Conservation (phyloP, 2,113 vertebrate genomes). For the Eupsittula cactorum region DNA sequence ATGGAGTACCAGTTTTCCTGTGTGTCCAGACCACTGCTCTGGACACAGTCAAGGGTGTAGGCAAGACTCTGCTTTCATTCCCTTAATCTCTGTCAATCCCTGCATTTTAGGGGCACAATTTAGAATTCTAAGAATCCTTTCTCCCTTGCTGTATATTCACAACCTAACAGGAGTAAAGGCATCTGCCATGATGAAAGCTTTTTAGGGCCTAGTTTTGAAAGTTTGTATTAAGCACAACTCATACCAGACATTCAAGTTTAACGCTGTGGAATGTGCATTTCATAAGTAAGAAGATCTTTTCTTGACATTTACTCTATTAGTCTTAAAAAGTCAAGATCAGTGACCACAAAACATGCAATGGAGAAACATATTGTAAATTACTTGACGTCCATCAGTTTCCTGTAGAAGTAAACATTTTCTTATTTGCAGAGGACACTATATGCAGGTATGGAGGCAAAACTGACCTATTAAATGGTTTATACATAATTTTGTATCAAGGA, state of each 20-base stretch:
- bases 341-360: background rate
- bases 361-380: background rate
- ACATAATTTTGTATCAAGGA: background rate
- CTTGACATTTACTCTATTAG: background rate
- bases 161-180: background rate
- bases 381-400: background rate
- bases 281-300: background rate
- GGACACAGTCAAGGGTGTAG: background rate
- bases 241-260: background rate
- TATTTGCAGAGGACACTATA: background rate
- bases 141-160: background rate
- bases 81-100: background rate
- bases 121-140: background rate
- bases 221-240: background rate
- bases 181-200: background rate
- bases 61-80: background rate
- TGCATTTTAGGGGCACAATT: background rate
- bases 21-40: background rate
- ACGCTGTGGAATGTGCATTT: background rate
- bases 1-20: background rate
- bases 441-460: background rate
- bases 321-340: background rate
- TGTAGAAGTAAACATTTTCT: background rate
- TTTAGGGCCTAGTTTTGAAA: background rate
- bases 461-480: background rate